These are phyloP conservation scores for Centruroides sculpturatus DNA, from an alignment of 1,140 invertebrate species.

Conservation along the genomic window DNA sequence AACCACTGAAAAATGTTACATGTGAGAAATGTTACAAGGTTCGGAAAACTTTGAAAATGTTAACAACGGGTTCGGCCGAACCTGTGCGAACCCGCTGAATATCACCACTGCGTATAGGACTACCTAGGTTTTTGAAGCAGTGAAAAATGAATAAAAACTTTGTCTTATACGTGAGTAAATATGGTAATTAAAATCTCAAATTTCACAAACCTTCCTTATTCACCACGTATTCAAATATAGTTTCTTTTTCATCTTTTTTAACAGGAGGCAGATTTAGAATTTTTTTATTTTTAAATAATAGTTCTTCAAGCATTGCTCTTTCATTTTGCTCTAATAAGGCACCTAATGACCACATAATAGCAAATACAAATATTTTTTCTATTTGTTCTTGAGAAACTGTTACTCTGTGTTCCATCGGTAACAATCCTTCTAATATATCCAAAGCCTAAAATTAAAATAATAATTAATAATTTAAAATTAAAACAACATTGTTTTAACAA, in stretches of 20 bases:
- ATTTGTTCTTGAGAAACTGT: slow-evolving; percentile 38
- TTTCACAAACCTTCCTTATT: slow-evolving; percentile 46
- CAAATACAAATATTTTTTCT: slow-evolving; percentile 62
- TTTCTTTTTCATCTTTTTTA: slow-evolving; percentile 38
- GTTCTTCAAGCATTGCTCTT: slow-evolving; percentile 60
- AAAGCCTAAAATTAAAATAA: slow-evolving; percentile 43
- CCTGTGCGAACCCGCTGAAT: too few relatives aligned
- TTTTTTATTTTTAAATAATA: slow-evolving; percentile 49
- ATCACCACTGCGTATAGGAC: too few relatives aligned
- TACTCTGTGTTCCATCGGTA: slow-evolving; percentile 45
- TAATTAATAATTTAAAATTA: too few relatives aligned
- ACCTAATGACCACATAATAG: slow-evolving; percentile 77
- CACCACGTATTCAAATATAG: slow-evolving; percentile 80
- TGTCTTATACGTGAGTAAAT: too few relatives aligned
- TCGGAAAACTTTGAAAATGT: too few relatives aligned
- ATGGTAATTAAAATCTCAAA: neutral
- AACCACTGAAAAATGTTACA: too few relatives aligned
- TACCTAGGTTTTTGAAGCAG: too few relatives aligned
- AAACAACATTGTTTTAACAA: too few relatives aligned
- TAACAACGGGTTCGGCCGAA: too few relatives aligned
- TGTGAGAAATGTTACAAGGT: too few relatives aligned
- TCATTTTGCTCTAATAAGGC: slow-evolving; percentile 73
- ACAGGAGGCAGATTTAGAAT: slow-evolving; percentile 49
- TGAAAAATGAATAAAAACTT: too few relatives aligned
- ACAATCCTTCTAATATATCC: slow-evolving; percentile 66